Evolutionary conservation across 2,113 vertebrate species (phyloP).

Genomic region (Gymnocephalus cernua): DNA sequence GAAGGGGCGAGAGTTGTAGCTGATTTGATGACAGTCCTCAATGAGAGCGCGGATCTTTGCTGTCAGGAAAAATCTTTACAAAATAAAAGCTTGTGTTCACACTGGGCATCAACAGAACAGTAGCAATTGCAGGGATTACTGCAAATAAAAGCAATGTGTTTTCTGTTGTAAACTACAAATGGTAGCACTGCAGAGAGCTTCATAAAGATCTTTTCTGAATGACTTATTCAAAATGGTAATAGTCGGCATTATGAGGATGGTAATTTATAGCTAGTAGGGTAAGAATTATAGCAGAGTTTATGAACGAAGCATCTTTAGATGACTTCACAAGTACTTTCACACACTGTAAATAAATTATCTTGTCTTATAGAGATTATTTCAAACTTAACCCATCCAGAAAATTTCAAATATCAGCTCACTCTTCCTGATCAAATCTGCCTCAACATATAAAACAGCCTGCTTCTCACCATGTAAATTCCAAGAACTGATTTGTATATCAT

Average conservation of each 20-base stretch:
- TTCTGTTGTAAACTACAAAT: slow-evolving; percentile 18
- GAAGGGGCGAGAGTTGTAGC: slow-evolving; percentile 40
- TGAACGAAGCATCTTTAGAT: background rate
- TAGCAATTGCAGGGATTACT: slow-evolving; percentile 54
- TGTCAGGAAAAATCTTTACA: slow-evolving; percentile 49
- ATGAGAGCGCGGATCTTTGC: slow-evolving; percentile 55
- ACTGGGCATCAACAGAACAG: slow-evolving; percentile 48
- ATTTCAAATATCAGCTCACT: slow-evolving; percentile 25
- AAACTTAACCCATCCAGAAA: slow-evolving; percentile 4
- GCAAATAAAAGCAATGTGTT: slow-evolving; percentile 65
- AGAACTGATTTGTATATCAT: slow-evolving; percentile 39
- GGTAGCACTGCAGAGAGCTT: slow-evolving; percentile 13
- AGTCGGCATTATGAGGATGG: slow-evolving; percentile 14
- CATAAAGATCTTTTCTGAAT: slow-evolving; percentile 8
- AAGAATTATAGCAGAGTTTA: slow-evolving; percentile 13
- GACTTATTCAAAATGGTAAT: slow-evolving; percentile 20
- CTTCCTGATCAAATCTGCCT: slow-evolving; percentile 15
- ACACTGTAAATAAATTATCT: background rate
- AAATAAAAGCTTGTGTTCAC: slow-evolving; percentile 40
- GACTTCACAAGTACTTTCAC: background rate
- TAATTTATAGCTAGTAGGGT: slow-evolving; percentile 33
- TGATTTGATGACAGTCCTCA: slow-evolving; percentile 61
- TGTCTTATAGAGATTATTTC: background rate
- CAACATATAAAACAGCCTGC: slow-evolving; percentile 39
- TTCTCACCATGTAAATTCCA: slow-evolving; percentile 32